Conservation (phyloP, 1,140 invertebrate species). For the Drosophila carrolli region DNA sequence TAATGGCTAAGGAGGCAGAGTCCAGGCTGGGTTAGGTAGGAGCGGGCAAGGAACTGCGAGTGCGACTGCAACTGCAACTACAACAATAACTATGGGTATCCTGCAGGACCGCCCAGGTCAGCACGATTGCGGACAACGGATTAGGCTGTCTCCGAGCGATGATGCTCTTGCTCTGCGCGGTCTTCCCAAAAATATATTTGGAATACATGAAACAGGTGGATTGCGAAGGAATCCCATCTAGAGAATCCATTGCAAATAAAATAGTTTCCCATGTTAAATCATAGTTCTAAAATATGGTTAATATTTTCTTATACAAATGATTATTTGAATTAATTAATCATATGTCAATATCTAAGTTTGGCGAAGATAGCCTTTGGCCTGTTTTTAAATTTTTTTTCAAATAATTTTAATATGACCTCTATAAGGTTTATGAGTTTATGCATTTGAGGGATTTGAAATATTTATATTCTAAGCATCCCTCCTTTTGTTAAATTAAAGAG, state of each 20-base stretch:
- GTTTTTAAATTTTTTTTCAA: too few relatives aligned
- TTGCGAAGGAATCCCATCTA: background rate
- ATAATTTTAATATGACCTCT: too few relatives aligned
- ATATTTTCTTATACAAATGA: too few relatives aligned
- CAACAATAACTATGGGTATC: background rate
- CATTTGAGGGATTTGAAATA: too few relatives aligned
- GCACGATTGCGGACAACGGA: slow-evolving; percentile 50
- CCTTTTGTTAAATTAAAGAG: too few relatives aligned
- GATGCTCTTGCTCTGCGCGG: slow-evolving; percentile 10
- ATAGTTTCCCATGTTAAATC: background rate
- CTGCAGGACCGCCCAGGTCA: slow-evolving; percentile 36
- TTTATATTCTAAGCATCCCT: too few relatives aligned
- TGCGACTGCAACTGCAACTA: background rate
- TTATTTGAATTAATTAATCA: too few relatives aligned
- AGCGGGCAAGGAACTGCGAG: slow-evolving; percentile 8
- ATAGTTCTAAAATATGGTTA: background rate
- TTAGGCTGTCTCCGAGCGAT: slow-evolving; percentile 48
- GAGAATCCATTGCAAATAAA: background rate
- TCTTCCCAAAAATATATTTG: slow-evolving; percentile 33
- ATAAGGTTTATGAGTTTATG: too few relatives aligned
- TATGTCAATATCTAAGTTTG: too few relatives aligned
- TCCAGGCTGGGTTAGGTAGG: slow-evolving; percentile 26
- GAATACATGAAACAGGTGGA: slow-evolving; percentile 28
- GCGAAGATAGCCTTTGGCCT: too few relatives aligned
- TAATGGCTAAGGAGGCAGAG: slow-evolving; percentile 43